Evolutionary conservation across 2,888 invertebrate genomes (phyloP).

Genomic region (Seladonia tumulorum): DNA sequence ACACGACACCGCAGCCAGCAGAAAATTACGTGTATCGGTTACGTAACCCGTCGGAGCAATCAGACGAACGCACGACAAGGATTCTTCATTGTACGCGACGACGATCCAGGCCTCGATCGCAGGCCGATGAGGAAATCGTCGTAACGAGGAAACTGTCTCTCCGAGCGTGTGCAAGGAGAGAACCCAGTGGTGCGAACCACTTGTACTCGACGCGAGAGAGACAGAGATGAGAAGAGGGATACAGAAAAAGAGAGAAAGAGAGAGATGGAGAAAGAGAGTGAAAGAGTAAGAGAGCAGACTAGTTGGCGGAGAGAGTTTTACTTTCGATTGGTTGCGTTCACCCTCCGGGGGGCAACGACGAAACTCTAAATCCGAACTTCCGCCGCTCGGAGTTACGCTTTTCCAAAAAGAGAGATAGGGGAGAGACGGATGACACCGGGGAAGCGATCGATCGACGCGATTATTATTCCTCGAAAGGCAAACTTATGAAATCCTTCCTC

Average conservation of each 20-base stretch:
- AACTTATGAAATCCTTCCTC: conserved; percentile 35
- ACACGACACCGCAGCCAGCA: conserved; percentile 10
- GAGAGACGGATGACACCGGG: background rate
- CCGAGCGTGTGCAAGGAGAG: conserved; percentile 26
- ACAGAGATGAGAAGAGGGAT: background rate
- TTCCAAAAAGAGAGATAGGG: background rate
- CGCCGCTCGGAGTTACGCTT: conserved; percentile 27
- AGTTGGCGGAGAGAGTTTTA: conserved; percentile 38
- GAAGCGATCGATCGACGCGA: conserved; percentile 22
- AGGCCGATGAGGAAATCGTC: conserved; percentile 14
- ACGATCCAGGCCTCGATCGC: conserved; percentile 5
- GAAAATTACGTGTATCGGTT: conserved; percentile 36
- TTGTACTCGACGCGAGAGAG: background rate
- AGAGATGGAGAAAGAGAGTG: background rate
- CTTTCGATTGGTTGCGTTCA: conserved; percentile 37
- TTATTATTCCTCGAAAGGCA: conserved; percentile 43
- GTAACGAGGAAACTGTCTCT: conserved; percentile 18
- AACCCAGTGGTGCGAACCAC: conserved; percentile 23
- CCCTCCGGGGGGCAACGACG: background rate
- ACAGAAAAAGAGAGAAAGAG: background rate
- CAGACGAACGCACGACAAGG: background rate
- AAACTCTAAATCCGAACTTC: conserved; percentile 34
- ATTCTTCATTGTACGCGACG: conserved; percentile 13
- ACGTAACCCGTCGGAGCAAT: conserved; percentile 1
- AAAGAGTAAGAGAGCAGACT: conserved; percentile 12